Conservation (phyloP, 35 echinoderm and acorn worm species). For the Ophioderma brevispina region DNA sequence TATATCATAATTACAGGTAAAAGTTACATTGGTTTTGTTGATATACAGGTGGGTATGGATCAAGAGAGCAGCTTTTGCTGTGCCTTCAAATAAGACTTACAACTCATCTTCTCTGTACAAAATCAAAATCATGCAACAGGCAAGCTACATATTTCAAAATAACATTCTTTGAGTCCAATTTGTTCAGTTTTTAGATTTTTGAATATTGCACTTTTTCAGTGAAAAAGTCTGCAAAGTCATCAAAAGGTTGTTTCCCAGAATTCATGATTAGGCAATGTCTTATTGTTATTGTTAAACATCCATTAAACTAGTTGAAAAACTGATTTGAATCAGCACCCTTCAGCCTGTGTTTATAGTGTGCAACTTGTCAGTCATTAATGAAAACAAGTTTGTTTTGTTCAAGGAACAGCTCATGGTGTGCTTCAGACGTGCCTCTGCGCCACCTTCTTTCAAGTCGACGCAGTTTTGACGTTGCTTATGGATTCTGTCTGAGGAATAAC, state of each 20-base stretch:
- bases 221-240: background rate
- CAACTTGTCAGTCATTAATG: too few species aligned
- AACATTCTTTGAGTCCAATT: background rate
- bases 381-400: too few species aligned
- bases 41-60: background rate
- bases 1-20: background rate
- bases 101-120: background rate
- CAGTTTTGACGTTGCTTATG: too few species aligned
- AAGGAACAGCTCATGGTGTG: too few species aligned
- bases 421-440: too few species aligned
- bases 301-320: background rate
- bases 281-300: background rate
- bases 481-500: too few species aligned
- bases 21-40: background rate
- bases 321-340: slow-evolving; percentile 1
- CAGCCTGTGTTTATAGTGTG: background rate
- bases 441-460: too few species aligned
- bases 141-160: background rate
- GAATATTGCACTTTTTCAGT: background rate
- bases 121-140: background rate
- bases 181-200: background rate
- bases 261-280: background rate
- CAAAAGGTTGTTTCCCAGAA: background rate
- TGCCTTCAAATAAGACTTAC: background rate
- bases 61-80: background rate